phyloP scores from a whole-genome alignment of 1,140 invertebrate species.

The Pantala flavescens region DNA sequence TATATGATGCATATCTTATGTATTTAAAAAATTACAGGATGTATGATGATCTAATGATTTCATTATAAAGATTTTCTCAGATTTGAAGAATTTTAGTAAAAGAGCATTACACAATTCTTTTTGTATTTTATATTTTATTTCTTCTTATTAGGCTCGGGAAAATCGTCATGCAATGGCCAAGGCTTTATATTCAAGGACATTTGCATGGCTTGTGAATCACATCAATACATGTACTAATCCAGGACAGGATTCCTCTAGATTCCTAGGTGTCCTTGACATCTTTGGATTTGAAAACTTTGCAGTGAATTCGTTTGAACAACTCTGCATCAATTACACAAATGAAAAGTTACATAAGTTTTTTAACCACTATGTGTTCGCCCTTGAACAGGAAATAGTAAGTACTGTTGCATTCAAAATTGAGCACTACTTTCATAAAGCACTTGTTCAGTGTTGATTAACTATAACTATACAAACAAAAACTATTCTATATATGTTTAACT shows the following conservation, averaged over 20 bases:
- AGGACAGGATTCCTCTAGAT: conserved; percentile 62
- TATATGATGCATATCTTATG: too few species aligned
- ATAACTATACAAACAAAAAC: not conserved
- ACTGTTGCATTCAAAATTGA: not conserved
- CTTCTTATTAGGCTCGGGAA: conserved; percentile 54
- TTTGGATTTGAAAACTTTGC: conserved; percentile 97
- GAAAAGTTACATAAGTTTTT: conserved; percentile 98
- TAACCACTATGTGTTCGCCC: conserved; percentile 89
- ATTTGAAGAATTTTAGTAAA: too few species aligned
- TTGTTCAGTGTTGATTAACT: not conserved
- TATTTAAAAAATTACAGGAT: too few species aligned
- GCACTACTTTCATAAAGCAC: not conserved
- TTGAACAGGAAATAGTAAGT: conserved; percentile 87
- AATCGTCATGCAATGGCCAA: conserved; percentile 86
- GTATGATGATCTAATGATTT: too few species aligned
- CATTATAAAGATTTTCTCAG: too few species aligned
- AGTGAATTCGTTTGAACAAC: conserved; percentile 89
- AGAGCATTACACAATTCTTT: not conserved
- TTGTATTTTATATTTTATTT: conserved; percentile 13
- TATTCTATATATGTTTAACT: conserved; percentile 15
- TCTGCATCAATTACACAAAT: conserved; percentile 97
- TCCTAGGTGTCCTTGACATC: conserved; percentile 89
- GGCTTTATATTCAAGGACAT: conserved; percentile 79
- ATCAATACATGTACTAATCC: conserved; percentile 88
- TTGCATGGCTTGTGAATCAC: conserved; percentile 85